phyloP scores from a whole-genome alignment of 2,797 vertebrate species.

The Glyptemys insculpta region DNA sequence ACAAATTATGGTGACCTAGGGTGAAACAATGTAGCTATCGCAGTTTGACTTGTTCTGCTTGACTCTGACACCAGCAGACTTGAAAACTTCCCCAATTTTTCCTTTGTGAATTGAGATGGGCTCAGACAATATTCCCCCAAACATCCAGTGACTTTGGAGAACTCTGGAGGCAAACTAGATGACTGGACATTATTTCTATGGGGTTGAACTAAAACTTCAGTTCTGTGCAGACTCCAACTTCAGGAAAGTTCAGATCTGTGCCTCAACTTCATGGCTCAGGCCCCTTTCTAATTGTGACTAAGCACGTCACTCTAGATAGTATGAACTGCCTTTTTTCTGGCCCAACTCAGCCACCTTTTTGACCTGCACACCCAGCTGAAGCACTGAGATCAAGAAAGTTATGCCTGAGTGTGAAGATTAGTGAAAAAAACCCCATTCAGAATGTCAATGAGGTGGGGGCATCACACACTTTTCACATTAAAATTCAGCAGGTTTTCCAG shows the following conservation, averaged over 20 bases:
- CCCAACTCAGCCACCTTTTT: slow-evolving; percentile 55
- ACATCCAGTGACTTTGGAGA: not conserved
- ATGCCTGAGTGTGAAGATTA: slow-evolving; percentile 47
- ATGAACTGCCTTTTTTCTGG: slow-evolving; percentile 42
- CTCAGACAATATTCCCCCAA: not conserved
- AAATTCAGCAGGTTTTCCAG: slow-evolving; percentile 65
- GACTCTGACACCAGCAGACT: not conserved
- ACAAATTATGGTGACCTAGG: not conserved
- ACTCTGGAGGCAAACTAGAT: not conserved
- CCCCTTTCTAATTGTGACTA: not conserved
- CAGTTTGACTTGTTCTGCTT: not conserved
- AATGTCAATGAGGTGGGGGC: slow-evolving; percentile 57
- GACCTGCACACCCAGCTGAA: slow-evolving; percentile 50
- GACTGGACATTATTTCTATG: rapidly evolving
- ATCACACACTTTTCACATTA: slow-evolving; percentile 51
- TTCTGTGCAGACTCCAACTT: not conserved
- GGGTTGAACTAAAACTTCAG: not conserved
- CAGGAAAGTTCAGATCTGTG: not conserved
- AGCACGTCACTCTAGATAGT: not conserved
- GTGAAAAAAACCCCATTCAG: slow-evolving; percentile 50
- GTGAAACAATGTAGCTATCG: not conserved
- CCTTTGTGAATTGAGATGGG: not conserved
- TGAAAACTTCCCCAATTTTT: not conserved
- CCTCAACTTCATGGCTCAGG: not conserved
- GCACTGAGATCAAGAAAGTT: slow-evolving; percentile 64